Conservation (phyloP, 1,140 invertebrate species). For the Eufriesea mexicana region DNA sequence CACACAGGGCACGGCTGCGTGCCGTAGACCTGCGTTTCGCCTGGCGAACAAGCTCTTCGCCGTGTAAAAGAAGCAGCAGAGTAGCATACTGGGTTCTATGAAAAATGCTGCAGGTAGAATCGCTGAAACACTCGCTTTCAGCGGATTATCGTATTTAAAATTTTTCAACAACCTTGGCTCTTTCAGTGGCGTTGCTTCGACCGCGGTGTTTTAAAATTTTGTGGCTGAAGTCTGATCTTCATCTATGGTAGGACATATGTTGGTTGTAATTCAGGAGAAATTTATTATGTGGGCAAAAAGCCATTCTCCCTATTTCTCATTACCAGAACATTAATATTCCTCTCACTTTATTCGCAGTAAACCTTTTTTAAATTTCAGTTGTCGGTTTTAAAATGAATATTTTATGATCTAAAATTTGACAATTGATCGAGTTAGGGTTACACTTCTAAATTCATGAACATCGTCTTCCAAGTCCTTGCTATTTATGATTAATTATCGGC, state of each 20-base stretch:
- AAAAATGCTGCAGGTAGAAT: not conserved
- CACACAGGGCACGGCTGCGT: conserved; percentile 8
- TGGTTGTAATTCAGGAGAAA: not conserved
- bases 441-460: too few relatives aligned
- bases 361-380: too few relatives aligned
- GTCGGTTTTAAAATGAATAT: too few relatives aligned
- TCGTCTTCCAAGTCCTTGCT: too few relatives aligned
- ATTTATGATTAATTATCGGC: too few relatives aligned
- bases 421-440: too few relatives aligned
- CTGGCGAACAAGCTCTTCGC: not conserved
- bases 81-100: not conserved
- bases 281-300: too few relatives aligned
- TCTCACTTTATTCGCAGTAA: too few relatives aligned
- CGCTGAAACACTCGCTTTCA: not conserved
- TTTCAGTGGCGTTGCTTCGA: not conserved
- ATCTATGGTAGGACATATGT: not conserved
- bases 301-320: too few relatives aligned
- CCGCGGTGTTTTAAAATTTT: not conserved
- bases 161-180: not conserved
- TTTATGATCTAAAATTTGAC: too few relatives aligned
- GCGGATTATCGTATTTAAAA: not conserved
- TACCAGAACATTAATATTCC: too few relatives aligned
- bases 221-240: not conserved
- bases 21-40: conserved; percentile 14
- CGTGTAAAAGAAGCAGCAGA: not conserved